Base-by-base conservation (phyloP, 1,140 invertebrate species). In the Marisa cornuarietis region DNA sequence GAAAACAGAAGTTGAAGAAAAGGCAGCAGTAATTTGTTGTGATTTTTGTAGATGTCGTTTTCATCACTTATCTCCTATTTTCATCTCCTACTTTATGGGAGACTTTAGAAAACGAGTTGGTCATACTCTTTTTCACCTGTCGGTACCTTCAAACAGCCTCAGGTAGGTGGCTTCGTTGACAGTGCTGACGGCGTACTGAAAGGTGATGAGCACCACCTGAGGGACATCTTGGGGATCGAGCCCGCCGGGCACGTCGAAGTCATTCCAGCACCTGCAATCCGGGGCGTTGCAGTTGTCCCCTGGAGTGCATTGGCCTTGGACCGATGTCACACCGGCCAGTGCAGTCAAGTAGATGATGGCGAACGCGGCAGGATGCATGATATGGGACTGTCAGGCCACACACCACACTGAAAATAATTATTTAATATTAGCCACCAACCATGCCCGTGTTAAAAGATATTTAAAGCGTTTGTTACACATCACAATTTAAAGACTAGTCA, bases 151-250 rank as follows among this genome's bases (percentile, higher is more conserved):
- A 77, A 77, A 77, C 49, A 77, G 42, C 18, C 0, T 65, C 49
- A 13, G 20, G 65, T 77, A 77, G 14, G 13, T 49, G 22, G 51
- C 76, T 7, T 54, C 51, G 49, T 77, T 68, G 22, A 31, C 76
- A 4, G 3, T 51, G 89, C 98, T 98, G n/a, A 98, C 94, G 69
- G 96, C 96, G 31, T 96, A 96, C 90, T 98, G 97, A 91, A 98
- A 98, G 2, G 96, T 96, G 69, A 98, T 94, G 0, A 96, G 96
- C 81, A 98, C 95, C 95, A 98, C 97, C 90, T 98, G 96, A 22
- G 97, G 97, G 16, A 97, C 96, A 95, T 98, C 84, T 8, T 79
- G 16, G 9, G 74, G 18, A 11, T 42, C 58, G 1, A 85, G 71
- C 6, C 76, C 79, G 4, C 83, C 74, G 94, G 94, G 82, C 26